Percentiles rank a stretch among this genome's conserved stretches.
phyloP scores from a whole-genome alignment of 2,888 invertebrate genomes.

The Altica lythri region DNA sequence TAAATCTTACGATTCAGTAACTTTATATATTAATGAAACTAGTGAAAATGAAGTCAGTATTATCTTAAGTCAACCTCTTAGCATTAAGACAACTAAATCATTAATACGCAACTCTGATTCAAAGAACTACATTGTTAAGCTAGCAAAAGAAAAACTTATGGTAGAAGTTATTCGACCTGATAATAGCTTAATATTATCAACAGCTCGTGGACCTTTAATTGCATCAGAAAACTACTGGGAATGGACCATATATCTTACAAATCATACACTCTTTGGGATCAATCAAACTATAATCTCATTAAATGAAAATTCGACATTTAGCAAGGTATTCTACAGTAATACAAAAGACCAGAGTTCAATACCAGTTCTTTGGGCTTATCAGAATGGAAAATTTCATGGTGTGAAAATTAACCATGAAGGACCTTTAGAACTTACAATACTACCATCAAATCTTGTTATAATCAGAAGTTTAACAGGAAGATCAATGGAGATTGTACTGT shows the following conservation, averaged over 20 bases:
- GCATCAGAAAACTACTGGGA: conserved; percentile 67
- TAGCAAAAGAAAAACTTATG: conserved; percentile 36
- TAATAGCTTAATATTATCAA: conserved; percentile 59
- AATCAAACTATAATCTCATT: conserved; percentile 59
- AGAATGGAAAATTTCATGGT: conserved; percentile 62
- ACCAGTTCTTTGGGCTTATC: conserved; percentile 62
- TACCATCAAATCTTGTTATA: conserved; percentile 61
- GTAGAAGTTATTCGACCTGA: conserved; percentile 42
- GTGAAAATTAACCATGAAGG: conserved; percentile 60
- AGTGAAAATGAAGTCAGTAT: conserved; percentile 38
- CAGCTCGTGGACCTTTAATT: conserved; percentile 63
- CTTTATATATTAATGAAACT: conserved; percentile 40
- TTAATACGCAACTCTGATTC: too few species aligned
- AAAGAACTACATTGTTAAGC: conserved; percentile 37
- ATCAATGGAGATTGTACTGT: conserved; percentile 58
- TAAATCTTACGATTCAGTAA: conserved; percentile 30
- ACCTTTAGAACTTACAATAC: conserved; percentile 62
- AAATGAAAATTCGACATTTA: conserved; percentile 46
- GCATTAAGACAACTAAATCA: too few species aligned
- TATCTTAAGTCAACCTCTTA: too few species aligned
- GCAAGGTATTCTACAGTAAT: conserved; percentile 59
- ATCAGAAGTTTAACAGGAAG: conserved; percentile 60
- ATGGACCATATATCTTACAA: conserved; percentile 61
- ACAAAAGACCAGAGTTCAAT: conserved; percentile 56
- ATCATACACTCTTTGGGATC: conserved; percentile 63